These are phyloP conservation scores for Gymnopithys bicolor DNA, from an alignment of 2,797 vertebrate species.

Conservation along the genomic window DNA sequence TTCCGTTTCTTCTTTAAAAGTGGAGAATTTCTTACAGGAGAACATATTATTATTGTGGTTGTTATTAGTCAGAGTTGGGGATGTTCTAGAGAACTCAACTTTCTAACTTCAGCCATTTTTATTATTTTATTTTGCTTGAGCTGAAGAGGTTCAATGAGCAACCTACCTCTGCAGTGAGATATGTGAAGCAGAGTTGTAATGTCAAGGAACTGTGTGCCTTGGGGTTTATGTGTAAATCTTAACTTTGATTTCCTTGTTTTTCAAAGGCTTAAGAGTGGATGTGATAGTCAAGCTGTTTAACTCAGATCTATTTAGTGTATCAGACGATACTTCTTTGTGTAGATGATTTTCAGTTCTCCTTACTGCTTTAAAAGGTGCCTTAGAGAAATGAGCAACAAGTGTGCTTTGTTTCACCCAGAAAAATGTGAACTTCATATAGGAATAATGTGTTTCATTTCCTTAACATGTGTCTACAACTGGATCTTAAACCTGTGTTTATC, in stretches of 20 bases:
- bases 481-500: conserved; percentile 55
- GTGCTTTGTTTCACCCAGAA: conserved; percentile 58
- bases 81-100: background rate
- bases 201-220: background rate
- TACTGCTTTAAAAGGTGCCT: conserved; percentile 9
- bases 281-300: background rate
- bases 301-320: background rate
- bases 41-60: background rate
- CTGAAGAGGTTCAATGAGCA: background rate
- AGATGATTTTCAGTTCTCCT: conserved; percentile 1
- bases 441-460: conserved; percentile 72
- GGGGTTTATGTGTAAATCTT: conserved; percentile 6
- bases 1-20: background rate
- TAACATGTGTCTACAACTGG: conserved; percentile 58
- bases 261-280: background rate
- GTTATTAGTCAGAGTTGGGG: background rate
- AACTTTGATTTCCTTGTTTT: conserved; percentile 23
- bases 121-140: background rate
- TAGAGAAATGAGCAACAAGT: conserved; percentile 11
- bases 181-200: background rate
- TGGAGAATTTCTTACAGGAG: background rate
- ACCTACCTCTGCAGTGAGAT: background rate
- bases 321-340: background rate
- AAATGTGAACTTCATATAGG: conserved; percentile 58
- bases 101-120: background rate